Base-by-base conservation (phyloP, 1,140 invertebrate genomes). In the Ectropis grisescens region DNA sequence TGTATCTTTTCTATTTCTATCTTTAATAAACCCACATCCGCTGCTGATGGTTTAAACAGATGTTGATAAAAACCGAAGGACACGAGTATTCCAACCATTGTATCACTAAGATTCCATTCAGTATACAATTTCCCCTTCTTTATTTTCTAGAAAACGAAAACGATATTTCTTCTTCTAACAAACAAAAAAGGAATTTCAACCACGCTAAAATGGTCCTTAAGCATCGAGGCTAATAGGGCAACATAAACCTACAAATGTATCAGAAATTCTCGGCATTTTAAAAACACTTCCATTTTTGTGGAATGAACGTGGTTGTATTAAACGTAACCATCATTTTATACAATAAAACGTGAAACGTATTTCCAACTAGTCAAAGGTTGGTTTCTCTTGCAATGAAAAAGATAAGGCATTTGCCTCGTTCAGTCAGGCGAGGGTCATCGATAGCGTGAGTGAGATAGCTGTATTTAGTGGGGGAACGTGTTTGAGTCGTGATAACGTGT, bases 161-260 rank as follows among this genome's bases (percentile, higher is more conserved):
- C n/a, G n/a, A n/a, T n/a, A n/a, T n/a, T n/a, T n/a, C n/a, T n/a
- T n/a, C n/a, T n/a, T n/a, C n/a, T n/a, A n/a, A n/a, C n/a, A n/a
- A n/a, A n/a, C 6, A 26, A 26, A 26, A 7, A 26, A 66, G 58
- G 70, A 75, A 75, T 75, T 62, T 68, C 54, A 71, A 70, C 53
- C 52, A 72, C 62, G 75, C 69, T 47, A 75, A 80, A 75, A 62
- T 80, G 66, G 67, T 75, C 68, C 67, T 71, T 76, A 80, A 69
- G 69, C 64, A 74, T 74, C 66, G 60, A 47, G 19, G 30, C 28
- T 58, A 80, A 58, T 58, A 61, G 65, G 70, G 41, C 32, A 75
- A 53, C 75, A 80, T 80, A 61, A 75, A 53, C 47, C 40, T 38
- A 49, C 45, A 71, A 64, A 62, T 51, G 53, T 37, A 61, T 53